These are phyloP conservation scores for Tenthredo distinguenda DNA, from an alignment of 2,888 invertebrate species.

Conservation along the genomic window DNA sequence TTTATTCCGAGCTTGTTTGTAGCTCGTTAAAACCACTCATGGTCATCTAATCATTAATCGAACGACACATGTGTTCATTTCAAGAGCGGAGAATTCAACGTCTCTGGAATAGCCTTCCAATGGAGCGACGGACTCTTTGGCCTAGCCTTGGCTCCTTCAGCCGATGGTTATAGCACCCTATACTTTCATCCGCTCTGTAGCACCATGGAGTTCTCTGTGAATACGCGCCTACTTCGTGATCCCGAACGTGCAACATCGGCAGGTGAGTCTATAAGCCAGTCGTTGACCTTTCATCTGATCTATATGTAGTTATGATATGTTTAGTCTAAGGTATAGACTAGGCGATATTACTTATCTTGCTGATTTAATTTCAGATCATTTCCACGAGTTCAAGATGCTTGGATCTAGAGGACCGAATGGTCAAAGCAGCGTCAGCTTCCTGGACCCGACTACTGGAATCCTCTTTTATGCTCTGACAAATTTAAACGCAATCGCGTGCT, in stretches of 20 bases:
- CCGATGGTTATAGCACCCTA: constrained; percentile 85
- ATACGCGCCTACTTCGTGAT: constrained; percentile 84
- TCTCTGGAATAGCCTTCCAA: constrained; percentile 85
- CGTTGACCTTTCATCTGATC: background rate
- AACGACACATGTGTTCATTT: background rate
- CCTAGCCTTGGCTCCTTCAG: constrained; percentile 83
- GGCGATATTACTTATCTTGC: background rate
- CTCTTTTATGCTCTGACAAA: constrained; percentile 88
- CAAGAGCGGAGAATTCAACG: constrained; percentile 85
- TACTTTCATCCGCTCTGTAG: constrained; percentile 91
- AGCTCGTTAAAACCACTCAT: background rate
- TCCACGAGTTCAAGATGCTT: constrained; percentile 83
- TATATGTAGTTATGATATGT: background rate
- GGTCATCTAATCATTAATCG: background rate
- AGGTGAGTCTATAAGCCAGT: constrained; percentile 58
- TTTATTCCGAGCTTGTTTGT: no score
- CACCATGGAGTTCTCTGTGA: constrained; percentile 88
- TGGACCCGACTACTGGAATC: constrained; percentile 86
- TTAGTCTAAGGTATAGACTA: background rate
- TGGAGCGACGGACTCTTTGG: constrained; percentile 91
- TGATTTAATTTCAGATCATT: constrained; percentile 76
- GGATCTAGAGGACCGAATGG: constrained; percentile 87
- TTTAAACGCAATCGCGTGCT: constrained; percentile 88
- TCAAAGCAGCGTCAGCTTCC: constrained; percentile 87
- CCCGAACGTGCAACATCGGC: constrained; percentile 79